A percentile compares a stretch with the other conserved stretches of the same genome.
phyloP scores from a whole-genome alignment of 1,140 invertebrate species.

The Argopecten irradians region DNA sequence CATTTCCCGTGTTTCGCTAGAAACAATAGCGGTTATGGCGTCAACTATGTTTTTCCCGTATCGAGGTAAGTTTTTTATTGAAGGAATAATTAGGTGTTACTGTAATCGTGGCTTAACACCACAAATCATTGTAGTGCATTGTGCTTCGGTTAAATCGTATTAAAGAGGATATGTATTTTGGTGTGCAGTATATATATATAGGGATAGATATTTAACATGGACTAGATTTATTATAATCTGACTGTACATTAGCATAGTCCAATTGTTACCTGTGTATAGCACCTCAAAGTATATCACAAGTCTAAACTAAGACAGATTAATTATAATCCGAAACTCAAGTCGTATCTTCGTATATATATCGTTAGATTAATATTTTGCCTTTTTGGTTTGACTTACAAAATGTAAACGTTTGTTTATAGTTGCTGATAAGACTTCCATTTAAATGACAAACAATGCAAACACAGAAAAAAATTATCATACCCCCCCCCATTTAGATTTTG shows the following conservation, averaged over 20 bases:
- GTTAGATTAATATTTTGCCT: too few relatives aligned
- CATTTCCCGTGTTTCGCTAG: not conserved
- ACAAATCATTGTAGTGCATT: not conserved
- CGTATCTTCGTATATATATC: too few relatives aligned
- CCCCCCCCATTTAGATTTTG: too few relatives aligned
- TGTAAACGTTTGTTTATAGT: too few relatives aligned
- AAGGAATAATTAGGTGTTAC: not conserved
- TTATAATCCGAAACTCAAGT: not conserved
- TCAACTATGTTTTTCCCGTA: constrained; percentile 2
- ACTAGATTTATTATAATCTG: not conserved
- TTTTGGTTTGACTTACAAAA: too few relatives aligned
- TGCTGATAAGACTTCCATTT: too few relatives aligned
- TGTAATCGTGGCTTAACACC: not conserved
- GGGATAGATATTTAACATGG: too few relatives aligned
- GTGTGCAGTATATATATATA: not conserved
- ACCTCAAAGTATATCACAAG: not conserved
- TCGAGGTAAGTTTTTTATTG: not conserved
- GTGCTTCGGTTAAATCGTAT: not conserved
- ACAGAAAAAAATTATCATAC: too few relatives aligned
- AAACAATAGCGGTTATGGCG: not conserved
- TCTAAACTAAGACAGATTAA: not conserved
- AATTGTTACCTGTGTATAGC: not conserved
- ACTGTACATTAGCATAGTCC: not conserved
- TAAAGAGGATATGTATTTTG: not conserved
- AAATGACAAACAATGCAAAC: too few relatives aligned